Conservation (phyloP, 2,797 vertebrate species). For the Syngnathus acus region DNA sequence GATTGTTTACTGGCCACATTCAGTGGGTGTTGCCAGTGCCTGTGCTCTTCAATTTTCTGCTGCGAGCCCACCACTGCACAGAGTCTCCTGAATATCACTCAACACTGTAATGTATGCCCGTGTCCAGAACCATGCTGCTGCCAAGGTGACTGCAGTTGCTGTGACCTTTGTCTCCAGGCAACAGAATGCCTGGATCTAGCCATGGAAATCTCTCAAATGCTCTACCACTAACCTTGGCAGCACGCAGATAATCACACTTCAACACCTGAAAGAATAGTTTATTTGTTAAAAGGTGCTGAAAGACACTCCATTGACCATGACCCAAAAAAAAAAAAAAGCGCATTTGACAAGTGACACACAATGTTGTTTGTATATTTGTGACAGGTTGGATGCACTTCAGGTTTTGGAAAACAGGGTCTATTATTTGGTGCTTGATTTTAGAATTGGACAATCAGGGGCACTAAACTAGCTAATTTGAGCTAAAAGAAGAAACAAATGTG, state of each 20-base stretch:
- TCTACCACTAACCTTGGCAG: slow-evolving; percentile 54
- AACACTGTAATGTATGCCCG: slow-evolving; percentile 30
- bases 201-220: slow-evolving; percentile 73
- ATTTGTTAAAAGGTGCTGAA: slow-evolving; percentile 47
- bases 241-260: slow-evolving; percentile 12
- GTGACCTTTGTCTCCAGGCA: slow-evolving; percentile 61
- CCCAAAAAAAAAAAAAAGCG: slow-evolving; percentile 8
- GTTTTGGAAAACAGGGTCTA: slow-evolving; percentile 7
- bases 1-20: slow-evolving; percentile 52
- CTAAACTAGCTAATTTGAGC: not conserved
- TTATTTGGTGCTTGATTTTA: slow-evolving; percentile 1
- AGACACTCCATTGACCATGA: slow-evolving; percentile 38
- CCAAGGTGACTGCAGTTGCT: slow-evolving; percentile 47
- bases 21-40: slow-evolving; percentile 45
- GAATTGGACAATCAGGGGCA: not conserved
- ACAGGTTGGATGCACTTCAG: slow-evolving; percentile 14
- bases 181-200: slow-evolving; percentile 73
- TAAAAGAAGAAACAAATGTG: not conserved
- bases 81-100: slow-evolving; percentile 37
- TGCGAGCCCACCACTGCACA: slow-evolving; percentile 46
- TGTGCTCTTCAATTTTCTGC: slow-evolving; percentile 56
- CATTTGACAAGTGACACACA: not conserved
- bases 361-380: slow-evolving; percentile 1
- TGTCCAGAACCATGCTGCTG: slow-evolving; percentile 26
- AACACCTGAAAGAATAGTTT: slow-evolving; percentile 34